A percentile compares a stretch with the other conserved stretches of the same genome.
Evolutionary conservation across 1,140 invertebrate genomes (phyloP).

Genomic region (Scaptomyza graminum): DNA sequence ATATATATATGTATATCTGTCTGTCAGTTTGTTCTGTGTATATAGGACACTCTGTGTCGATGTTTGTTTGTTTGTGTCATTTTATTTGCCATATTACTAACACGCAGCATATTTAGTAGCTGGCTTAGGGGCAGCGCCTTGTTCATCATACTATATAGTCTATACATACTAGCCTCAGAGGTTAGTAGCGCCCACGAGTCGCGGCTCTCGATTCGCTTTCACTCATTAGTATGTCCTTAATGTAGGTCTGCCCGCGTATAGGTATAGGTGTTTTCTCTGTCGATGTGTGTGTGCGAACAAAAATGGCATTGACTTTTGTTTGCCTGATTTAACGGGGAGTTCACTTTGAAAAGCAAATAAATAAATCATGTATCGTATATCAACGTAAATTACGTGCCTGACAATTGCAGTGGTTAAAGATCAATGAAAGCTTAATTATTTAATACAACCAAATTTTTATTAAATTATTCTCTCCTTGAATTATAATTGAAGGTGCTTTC

Average conservation of each 20-base stretch:
- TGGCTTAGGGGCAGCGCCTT: slow-evolving; percentile 61
- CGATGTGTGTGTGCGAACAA: slow-evolving; percentile 34
- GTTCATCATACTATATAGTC: slow-evolving; percentile 25
- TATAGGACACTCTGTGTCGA: slow-evolving; percentile 61
- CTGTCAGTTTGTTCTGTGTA: slow-evolving; percentile 52
- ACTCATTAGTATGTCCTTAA: slow-evolving; percentile 64
- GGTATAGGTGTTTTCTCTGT: slow-evolving; percentile 24
- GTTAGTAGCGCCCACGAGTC: slow-evolving; percentile 22
- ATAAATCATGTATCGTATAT: slow-evolving; percentile 24
- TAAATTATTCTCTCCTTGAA: no score
- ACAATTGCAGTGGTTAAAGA: slow-evolving; percentile 1
- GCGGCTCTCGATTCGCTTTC: slow-evolving; percentile 26
- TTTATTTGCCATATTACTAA: slow-evolving; percentile 78
- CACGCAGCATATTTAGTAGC: slow-evolving; percentile 81
- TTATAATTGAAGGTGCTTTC: no score
- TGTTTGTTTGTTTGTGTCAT: slow-evolving; percentile 41
- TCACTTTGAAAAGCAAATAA: slow-evolving; percentile 53
- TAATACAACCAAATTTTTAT: no score
- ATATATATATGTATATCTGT: slow-evolving; percentile 23
- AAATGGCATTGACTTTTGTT: slow-evolving; percentile 76
- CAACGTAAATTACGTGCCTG: not conserved
- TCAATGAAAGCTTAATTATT: not conserved
- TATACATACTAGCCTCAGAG: slow-evolving; percentile 9
- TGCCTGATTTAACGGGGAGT: slow-evolving; percentile 52
- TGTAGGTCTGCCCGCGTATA: slow-evolving; percentile 35